phyloP scores from a whole-genome alignment of 2,113 vertebrate genomes.

The Apteryx owenii region DNA sequence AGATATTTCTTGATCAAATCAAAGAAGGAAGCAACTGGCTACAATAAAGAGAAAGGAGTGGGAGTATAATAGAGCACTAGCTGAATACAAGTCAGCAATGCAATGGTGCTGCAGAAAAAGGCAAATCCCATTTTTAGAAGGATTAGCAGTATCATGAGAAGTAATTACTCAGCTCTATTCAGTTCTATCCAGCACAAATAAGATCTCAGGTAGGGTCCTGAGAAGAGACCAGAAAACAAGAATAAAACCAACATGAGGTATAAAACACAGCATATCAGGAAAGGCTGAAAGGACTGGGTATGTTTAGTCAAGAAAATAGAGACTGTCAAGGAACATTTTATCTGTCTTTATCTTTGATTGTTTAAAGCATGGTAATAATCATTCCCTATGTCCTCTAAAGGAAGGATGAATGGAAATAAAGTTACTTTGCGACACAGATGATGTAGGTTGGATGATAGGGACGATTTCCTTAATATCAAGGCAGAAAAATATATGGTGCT shows the following conservation, averaged over 20 bases:
- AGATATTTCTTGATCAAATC: background rate
- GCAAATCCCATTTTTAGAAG: background rate
- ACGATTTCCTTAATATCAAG: background rate
- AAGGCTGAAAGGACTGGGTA: background rate
- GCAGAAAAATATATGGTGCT: background rate
- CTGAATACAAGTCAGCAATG: background rate
- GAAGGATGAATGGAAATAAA: background rate
- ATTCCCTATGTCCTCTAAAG: background rate
- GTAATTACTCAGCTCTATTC: background rate
- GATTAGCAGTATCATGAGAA: background rate
- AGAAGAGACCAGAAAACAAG: background rate
- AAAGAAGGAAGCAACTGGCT: background rate
- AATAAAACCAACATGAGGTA: background rate
- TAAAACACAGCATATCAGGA: background rate
- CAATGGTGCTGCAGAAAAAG: background rate
- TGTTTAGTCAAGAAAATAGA: background rate
- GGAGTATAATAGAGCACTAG: background rate
- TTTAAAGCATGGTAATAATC: background rate
- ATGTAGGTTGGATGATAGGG: background rate
- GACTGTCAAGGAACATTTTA: background rate
- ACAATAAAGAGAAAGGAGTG: background rate
- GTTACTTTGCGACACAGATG: background rate
- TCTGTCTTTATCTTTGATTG: background rate
- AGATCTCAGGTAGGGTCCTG: background rate
- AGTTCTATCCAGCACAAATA: background rate